phyloP scores from a whole-genome alignment of 2,113 vertebrate genomes.

The Mastomys coucha region DNA sequence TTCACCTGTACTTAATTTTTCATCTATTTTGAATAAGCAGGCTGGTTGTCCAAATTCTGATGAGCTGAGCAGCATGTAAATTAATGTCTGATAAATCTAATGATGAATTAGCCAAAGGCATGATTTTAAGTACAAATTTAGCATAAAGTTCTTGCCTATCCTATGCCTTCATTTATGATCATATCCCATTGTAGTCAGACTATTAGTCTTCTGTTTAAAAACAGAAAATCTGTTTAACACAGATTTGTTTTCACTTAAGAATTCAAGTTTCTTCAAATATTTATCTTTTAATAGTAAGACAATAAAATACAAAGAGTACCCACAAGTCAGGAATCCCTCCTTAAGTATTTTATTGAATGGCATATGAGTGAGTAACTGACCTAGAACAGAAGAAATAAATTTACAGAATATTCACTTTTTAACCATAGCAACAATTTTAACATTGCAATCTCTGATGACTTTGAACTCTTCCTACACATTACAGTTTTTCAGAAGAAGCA shows the following conservation, averaged over 20 bases:
- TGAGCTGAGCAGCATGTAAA: not conserved
- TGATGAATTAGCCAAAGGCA: not conserved
- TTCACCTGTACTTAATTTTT: not conserved
- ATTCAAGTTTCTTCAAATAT: conserved; percentile 1
- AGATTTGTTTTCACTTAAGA: not conserved
- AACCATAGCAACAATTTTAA: not conserved
- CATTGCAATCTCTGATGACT: not conserved
- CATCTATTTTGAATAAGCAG: not conserved
- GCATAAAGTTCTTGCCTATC: not conserved
- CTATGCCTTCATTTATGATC: too few species aligned
- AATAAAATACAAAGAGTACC: not conserved
- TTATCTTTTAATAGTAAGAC: not conserved
- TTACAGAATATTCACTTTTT: not conserved
- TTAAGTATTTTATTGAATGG: conserved; percentile 55
- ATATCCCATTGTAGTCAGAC: not conserved
- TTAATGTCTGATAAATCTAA: not conserved
- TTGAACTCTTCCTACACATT: conserved; percentile 37
- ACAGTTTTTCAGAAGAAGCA: conserved; percentile 7
- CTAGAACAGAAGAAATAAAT: conserved; percentile 14
- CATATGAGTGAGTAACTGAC: not conserved
- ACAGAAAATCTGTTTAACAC: not conserved
- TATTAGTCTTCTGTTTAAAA: not conserved
- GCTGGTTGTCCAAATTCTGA: not conserved
- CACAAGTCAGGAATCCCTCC: not conserved
- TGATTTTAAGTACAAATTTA: not conserved